phyloP scores from a whole-genome alignment of 2,797 vertebrate species.

The Poecilia wingei region DNA sequence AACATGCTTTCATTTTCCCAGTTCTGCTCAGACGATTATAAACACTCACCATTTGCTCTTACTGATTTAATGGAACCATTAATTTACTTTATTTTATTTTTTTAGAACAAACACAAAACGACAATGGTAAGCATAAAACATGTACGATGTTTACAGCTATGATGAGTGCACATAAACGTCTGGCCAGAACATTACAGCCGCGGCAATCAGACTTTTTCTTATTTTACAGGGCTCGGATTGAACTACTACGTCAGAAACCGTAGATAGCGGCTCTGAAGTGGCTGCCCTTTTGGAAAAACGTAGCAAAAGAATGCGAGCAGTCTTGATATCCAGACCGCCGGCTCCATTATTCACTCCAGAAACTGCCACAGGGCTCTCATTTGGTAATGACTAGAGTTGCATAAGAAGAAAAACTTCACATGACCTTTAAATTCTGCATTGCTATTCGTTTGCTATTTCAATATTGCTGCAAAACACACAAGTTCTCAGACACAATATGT shows the following conservation, averaged over 20 bases:
- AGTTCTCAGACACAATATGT: slow-evolving; percentile 1
- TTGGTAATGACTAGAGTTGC: slow-evolving; percentile 38
- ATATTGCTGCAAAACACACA: slow-evolving; percentile 12
- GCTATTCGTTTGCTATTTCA: slow-evolving; percentile 9
- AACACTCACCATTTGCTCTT: not conserved
- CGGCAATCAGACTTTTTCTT: slow-evolving; percentile 12
- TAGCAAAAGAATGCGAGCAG: slow-evolving; percentile 51
- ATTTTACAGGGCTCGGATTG: slow-evolving; percentile 20
- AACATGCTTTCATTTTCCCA: slow-evolving; percentile 19
- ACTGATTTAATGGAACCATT: not conserved
- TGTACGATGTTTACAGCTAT: not conserved
- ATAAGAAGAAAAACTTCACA: slow-evolving; percentile 25
- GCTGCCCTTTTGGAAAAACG: slow-evolving; percentile 56
- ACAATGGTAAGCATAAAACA: not conserved
- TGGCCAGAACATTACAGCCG: slow-evolving; percentile 1
- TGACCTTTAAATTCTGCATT: slow-evolving; percentile 58
- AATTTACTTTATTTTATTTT: too few relatives aligned
- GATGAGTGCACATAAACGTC: not conserved
- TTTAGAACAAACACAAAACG: too few relatives aligned
- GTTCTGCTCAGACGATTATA: not conserved
- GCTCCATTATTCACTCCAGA: slow-evolving; percentile 50
- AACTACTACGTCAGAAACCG: slow-evolving; percentile 21
- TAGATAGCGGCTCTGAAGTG: slow-evolving; percentile 36
- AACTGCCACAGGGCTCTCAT: slow-evolving; percentile 47
- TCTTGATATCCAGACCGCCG: slow-evolving; percentile 45